Evolutionary conservation across 2,797 vertebrate genomes (phyloP).

Genomic region (Manis javanica): DNA sequence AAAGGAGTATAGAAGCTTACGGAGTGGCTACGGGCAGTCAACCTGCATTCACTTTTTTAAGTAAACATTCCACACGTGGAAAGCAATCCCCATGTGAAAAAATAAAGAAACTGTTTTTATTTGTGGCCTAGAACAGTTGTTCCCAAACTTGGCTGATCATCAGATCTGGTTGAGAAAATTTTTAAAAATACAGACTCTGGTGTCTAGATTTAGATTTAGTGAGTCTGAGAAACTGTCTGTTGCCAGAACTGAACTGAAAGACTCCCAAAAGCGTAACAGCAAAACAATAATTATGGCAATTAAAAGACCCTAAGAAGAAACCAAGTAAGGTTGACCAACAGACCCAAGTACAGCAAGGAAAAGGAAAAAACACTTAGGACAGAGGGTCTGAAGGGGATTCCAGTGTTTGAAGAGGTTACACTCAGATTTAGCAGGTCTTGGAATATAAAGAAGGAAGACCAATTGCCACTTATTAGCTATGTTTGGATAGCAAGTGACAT

Average conservation of each 20-base stretch:
- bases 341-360: not conserved
- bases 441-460: not conserved
- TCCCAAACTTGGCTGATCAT: conserved; percentile 46
- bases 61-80: conserved; percentile 35
- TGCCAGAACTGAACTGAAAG: conserved; percentile 60
- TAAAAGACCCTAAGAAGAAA: conserved; percentile 39
- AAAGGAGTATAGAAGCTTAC: not conserved
- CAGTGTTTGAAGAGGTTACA: not conserved
- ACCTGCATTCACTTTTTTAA: not conserved
- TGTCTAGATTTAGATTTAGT: conserved; percentile 27
- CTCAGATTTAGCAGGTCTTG: not conserved
- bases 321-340: conserved; percentile 4
- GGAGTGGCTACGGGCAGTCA: not conserved
- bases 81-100: conserved; percentile 60
- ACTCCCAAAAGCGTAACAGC: conserved; percentile 28
- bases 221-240: conserved; percentile 35
- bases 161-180: conserved; percentile 16
- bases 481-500: not conserved
- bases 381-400: not conserved
- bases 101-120: conserved; percentile 48
- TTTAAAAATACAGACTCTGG: conserved; percentile 41
- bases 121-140: not conserved
- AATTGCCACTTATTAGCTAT: not conserved
- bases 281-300: conserved; percentile 61
- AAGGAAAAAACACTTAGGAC: not conserved